Conservation (phyloP, 2,113 vertebrate genomes). For the Pseudonaja textilis region DNA sequence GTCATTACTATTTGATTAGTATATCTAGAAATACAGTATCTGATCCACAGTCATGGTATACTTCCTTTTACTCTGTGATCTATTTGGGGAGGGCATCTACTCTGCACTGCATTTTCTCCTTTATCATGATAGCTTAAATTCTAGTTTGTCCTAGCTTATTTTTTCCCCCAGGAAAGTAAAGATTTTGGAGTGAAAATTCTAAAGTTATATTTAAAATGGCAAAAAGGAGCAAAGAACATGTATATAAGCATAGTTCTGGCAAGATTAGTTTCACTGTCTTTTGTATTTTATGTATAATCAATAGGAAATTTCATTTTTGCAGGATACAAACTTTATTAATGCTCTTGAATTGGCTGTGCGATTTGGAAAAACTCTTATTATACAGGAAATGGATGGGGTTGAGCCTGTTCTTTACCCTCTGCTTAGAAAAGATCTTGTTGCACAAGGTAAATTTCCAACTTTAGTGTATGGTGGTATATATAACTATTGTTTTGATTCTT, state of each 20-base stretch:
- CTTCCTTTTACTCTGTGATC: neutral
- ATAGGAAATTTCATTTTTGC: slow-evolving; percentile 38
- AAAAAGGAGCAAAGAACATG: neutral
- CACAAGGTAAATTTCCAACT: slow-evolving; percentile 79
- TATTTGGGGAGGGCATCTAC: neutral
- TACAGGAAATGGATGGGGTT: slow-evolving; percentile 94
- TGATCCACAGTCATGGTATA: neutral
- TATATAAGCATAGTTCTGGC: neutral
- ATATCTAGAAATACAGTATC: neutral
- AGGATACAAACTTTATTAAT: slow-evolving; percentile 93
- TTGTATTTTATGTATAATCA: neutral
- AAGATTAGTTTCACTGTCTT: neutral
- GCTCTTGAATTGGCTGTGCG: slow-evolving; percentile 90
- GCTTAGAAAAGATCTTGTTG: slow-evolving; percentile 87
- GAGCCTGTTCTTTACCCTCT: slow-evolving; percentile 94
- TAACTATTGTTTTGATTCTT: neutral
- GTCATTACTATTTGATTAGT: neutral
- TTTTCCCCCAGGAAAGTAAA: neutral
- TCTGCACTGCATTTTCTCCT: neutral
- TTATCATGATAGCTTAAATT: neutral
- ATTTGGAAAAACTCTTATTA: slow-evolving; percentile 96
- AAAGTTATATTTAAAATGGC: neutral
- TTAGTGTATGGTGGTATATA: neutral
- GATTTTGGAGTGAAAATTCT: neutral
- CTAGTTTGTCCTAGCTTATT: neutral